phyloP scores from a whole-genome alignment of 2,113 vertebrate genomes.

The Neofelis nebulosa region DNA sequence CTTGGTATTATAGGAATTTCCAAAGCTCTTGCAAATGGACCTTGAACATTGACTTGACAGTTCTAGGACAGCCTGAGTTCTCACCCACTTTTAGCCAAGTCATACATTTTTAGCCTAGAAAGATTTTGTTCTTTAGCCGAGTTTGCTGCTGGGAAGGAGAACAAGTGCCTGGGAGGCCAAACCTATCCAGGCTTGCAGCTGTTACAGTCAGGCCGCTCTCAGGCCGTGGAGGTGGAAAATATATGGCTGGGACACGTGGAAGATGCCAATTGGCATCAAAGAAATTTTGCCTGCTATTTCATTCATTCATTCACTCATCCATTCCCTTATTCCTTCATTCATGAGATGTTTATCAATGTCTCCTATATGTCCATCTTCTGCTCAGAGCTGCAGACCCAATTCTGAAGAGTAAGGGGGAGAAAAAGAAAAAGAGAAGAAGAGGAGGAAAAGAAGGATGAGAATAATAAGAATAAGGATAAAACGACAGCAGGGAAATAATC shows the following conservation, averaged over 20 bases:
- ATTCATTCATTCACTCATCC: not conserved
- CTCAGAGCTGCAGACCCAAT: not conserved
- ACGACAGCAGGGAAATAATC: not conserved
- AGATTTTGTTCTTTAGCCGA: not conserved
- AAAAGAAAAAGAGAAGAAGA: not conserved
- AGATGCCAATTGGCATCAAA: not conserved
- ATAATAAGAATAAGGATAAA: not conserved
- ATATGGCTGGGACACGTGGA: not conserved
- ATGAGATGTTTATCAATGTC: not conserved
- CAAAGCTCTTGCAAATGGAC: not conserved
- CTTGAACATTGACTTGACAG: not conserved
- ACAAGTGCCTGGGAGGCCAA: too few relatives aligned
- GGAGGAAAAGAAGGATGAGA: not conserved
- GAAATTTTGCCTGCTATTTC: not conserved
- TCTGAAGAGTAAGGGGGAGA: constrained; percentile 3
- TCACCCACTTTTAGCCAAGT: not conserved
- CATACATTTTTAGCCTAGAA: not conserved
- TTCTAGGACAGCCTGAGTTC: not conserved
- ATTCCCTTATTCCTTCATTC: not conserved
- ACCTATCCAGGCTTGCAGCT: too few relatives aligned
- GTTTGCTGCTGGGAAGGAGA: not conserved
- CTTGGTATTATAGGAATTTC: not conserved
- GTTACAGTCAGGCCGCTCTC: not conserved
- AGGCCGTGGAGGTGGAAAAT: not conserved
- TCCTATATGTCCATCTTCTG: not conserved